Conservation (phyloP, 2,797 vertebrate genomes). For the Cirrhinus molitorella region DNA sequence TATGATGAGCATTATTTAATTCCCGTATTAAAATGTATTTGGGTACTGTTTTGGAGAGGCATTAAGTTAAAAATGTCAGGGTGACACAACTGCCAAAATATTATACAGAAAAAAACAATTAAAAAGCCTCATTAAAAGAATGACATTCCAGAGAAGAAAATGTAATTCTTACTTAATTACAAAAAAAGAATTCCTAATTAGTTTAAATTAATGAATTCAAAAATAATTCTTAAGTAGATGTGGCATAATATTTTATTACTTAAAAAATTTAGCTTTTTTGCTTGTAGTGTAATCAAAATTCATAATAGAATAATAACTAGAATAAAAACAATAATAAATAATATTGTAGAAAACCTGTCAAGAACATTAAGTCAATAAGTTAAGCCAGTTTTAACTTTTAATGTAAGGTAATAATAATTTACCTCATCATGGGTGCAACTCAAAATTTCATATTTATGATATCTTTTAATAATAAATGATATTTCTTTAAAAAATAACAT, state of each 20-base stretch:
- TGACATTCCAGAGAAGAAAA: background rate
- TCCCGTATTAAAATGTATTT: background rate
- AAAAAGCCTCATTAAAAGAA: background rate
- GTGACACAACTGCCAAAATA: background rate
- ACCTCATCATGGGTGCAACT: no score
- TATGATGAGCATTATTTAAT: background rate
- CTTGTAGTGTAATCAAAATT: background rate
- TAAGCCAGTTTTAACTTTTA: no score
- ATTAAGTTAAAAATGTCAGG: background rate
- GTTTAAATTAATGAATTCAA: no score
- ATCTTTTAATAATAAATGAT: no score
- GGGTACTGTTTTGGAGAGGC: background rate
- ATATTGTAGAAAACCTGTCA: background rate
- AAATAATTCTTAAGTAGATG: background rate
- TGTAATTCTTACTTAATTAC: background rate
- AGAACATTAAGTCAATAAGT: no score
- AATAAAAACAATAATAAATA: background rate
- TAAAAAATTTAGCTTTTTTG: no score
- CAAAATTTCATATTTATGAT: background rate
- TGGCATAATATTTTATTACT: background rate
- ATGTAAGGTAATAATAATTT: no score
- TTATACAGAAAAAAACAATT: background rate
- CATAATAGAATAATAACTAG: background rate
- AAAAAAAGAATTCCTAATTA: background rate
- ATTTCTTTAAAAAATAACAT: no score